These are phyloP conservation scores for Melanotaenia duboulayi DNA, from an alignment of 2,113 vertebrate genomes.

Conservation along the genomic window DNA sequence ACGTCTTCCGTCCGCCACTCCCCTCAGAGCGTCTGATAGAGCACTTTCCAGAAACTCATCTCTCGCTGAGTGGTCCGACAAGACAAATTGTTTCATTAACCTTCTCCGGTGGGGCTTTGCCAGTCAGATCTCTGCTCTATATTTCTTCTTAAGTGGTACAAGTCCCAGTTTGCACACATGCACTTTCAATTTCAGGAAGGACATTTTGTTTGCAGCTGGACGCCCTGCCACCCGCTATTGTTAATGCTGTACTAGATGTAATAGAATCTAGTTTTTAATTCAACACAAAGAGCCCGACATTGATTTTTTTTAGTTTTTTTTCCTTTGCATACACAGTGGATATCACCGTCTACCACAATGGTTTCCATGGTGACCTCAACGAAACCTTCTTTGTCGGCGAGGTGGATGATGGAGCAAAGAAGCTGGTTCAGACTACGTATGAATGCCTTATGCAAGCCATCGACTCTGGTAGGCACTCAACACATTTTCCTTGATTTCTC, in stretches of 20 bases:
- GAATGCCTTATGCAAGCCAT: conserved; percentile 99
- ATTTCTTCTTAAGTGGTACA: conserved; percentile 34
- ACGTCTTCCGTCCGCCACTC: conserved; percentile 52
- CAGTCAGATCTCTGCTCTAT: conserved; percentile 16
- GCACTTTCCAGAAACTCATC: conserved; percentile 43
- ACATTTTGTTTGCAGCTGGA: neutral
- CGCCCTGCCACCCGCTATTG: too few species aligned
- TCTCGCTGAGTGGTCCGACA: conserved; percentile 58
- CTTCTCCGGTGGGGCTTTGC: conserved; percentile 55
- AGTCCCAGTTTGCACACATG: conserved; percentile 32
- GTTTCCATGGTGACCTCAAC: conserved; percentile 98
- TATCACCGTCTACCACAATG: conserved; percentile 96
- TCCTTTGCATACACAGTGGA: conserved; percentile 85
- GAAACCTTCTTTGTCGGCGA: conserved; percentile 97
- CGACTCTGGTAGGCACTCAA: conserved; percentile 87
- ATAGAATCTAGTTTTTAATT: neutral
- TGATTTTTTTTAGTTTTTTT: neutral
- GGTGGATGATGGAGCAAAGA: conserved; percentile 92
- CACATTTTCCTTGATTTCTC: neutral
- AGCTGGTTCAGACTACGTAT: conserved; percentile 93
- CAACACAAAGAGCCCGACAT: conserved; percentile 13
- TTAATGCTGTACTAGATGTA: neutral
- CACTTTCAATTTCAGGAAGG: conserved; percentile 6
- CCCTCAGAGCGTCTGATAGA: conserved; percentile 66
- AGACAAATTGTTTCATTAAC: conserved; percentile 72